Conservation (phyloP, 2,113 vertebrate genomes). For the Periophthalmodon schlosseri region DNA sequence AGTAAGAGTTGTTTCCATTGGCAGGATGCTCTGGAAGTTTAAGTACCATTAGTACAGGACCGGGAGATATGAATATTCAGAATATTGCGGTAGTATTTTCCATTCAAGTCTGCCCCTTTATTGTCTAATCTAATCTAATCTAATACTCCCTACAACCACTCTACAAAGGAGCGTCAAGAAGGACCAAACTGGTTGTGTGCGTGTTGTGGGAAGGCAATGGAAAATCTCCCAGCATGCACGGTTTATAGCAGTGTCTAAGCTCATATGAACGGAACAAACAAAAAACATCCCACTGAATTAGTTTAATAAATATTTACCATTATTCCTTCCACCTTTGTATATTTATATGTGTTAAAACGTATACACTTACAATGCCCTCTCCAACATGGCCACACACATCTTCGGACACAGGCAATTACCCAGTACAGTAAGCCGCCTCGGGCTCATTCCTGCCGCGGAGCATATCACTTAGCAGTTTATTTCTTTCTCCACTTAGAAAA, state of each 20-base stretch:
- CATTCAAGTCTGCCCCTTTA: too few relatives aligned
- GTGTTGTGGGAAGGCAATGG: background rate
- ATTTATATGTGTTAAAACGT: background rate
- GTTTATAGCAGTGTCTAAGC: background rate
- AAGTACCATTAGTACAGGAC: background rate
- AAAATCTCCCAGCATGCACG: background rate
- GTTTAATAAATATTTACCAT: background rate
- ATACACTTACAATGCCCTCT: constrained; percentile 1
- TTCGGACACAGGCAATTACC: constrained; percentile 26
- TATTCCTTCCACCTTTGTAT: background rate
- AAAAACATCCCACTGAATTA: background rate
- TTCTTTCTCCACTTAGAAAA: constrained; percentile 65
- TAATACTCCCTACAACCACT: too few relatives aligned
- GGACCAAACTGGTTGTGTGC: background rate
- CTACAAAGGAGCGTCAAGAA: background rate
- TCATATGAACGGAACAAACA: background rate
- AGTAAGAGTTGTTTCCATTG: background rate
- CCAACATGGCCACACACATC: constrained; percentile 4
- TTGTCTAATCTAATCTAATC: too few relatives aligned
- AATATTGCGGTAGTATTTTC: background rate
- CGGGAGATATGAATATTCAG: background rate
- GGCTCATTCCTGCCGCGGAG: constrained; percentile 29
- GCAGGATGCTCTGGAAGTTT: background rate
- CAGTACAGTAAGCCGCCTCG: constrained; percentile 10
- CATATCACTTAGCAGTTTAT: constrained; percentile 47